A percentile compares a stretch with the other conserved stretches of the same genome.
These are phyloP conservation scores for Galemys pyrenaicus DNA, from an alignment of 2,113 vertebrate species.

Conservation along the genomic window DNA sequence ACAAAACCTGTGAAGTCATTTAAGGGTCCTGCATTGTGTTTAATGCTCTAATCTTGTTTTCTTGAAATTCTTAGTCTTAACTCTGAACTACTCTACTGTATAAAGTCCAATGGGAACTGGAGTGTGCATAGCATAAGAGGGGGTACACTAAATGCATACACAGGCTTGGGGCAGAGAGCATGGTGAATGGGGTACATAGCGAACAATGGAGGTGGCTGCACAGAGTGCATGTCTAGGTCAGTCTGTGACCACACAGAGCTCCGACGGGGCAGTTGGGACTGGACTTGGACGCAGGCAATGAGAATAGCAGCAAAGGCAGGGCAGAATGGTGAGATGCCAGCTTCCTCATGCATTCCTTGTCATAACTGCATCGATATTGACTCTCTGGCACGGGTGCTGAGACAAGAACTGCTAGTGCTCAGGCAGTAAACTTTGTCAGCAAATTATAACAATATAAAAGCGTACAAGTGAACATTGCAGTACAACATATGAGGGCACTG, in stretches of 20 bases:
- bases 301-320: no score
- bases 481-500: background rate
- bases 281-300: background rate
- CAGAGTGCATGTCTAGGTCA: no score
- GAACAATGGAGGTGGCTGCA: background rate
- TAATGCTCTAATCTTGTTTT: background rate
- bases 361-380: background rate
- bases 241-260: background rate
- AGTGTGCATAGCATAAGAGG: background rate
- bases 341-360: background rate
- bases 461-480: background rate
- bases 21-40: background rate
- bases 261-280: no score
- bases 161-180: background rate
- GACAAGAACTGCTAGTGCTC: background rate
- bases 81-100: background rate
- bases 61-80: background rate
- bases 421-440: background rate
- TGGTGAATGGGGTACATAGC: background rate
- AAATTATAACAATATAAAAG: slow-evolving; percentile 21
- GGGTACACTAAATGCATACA: background rate
- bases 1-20: background rate
- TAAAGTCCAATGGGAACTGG: background rate
- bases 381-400: background rate
- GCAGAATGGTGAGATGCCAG: no score